A percentile compares a stretch with the other conserved stretches of the same genome.
Evolutionary conservation across 1,140 invertebrate species (phyloP).

Genomic region (Drosophila hydei): DNA sequence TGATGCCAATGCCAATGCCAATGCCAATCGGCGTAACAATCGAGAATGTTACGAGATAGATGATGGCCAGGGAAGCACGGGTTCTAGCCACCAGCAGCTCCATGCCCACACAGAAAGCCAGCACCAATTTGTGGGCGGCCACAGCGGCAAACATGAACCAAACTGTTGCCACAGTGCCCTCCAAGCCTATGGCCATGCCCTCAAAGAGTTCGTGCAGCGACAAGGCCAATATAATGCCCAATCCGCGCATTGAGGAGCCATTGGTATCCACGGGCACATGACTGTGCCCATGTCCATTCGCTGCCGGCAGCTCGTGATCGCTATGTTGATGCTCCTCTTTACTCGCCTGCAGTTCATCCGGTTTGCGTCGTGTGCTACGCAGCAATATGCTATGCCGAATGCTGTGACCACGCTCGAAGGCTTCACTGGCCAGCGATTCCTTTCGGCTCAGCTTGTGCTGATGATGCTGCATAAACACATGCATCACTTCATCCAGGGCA

Average conservation of each 20-base stretch:
- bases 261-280: constrained; percentile 84
- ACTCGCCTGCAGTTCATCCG: background rate
- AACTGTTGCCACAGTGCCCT: constrained; percentile 87
- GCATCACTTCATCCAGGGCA: constrained; percentile 91
- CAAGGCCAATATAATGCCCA: constrained; percentile 93
- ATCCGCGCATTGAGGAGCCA: constrained; percentile 87
- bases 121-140: constrained; percentile 95
- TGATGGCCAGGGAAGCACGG: constrained; percentile 86
- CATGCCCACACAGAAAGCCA: constrained; percentile 93
- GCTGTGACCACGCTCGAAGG: constrained; percentile 70
- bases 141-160: constrained; percentile 94
- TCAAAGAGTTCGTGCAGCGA: constrained; percentile 96
- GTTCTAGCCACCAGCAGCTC: constrained; percentile 89
- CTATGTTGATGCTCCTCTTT: constrained; percentile 61
- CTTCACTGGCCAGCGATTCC: constrained; percentile 57
- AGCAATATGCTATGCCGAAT: constrained; percentile 63
- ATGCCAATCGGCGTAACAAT: constrained; percentile 92
- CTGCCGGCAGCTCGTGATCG: constrained; percentile 45
- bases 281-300: constrained; percentile 81
- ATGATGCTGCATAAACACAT: constrained; percentile 86
- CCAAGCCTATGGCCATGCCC: constrained; percentile 94
- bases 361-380: background rate
- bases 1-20: constrained; percentile 88
- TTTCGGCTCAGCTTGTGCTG: constrained; percentile 72
- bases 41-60: constrained; percentile 91